Evolutionary conservation across 2,797 vertebrate genomes (phyloP), one percentile per base, ranked within the genome.

Genomic region (Acropternis orthonyx): DNA sequence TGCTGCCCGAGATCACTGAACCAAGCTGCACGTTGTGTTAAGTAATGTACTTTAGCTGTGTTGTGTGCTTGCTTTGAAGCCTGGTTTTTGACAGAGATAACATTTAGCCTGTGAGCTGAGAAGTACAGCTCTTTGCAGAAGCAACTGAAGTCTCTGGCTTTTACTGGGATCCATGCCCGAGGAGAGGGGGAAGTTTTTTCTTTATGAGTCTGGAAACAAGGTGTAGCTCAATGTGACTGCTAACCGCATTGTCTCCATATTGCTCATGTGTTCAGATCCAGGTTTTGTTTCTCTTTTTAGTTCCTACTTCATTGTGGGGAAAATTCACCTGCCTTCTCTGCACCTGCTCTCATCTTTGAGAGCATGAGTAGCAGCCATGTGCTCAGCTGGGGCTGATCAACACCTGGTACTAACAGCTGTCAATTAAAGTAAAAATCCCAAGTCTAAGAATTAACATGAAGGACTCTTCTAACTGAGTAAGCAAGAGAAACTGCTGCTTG

Each of bases 1-100:
- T 26, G 49, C 88, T 90, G 76, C 76, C 82, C 43, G 28, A 61
- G 79, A 95, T 94, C 88, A 62, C 66, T 73, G 85, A 81, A 39
- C 72, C 54, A 46, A 18, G 0, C 49, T 88, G 76, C 49, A n/a
- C 6, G 0, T 34, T 30, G 73, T 48, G 52, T 95, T 94, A 95
- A 87, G 86, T 94, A 92, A 95, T 32, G n/a, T 36, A 6, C 75
- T 88, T 77, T 34, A 88, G 91, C 49, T 85, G 61, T 5, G 6
- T 67, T 39, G 32, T 67, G 43, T 39, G 54, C 75, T 80, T 85
- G 67, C 71, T 89, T 87, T 79, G 74, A 43, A 76, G 65, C 82
- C 62, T 59, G 32, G 51, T 51, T 81, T 88, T 58, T 66, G 76
- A 73, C 44, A 19, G 12, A 54, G 69, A 4, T 81, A 58, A 28